phyloP scores from a whole-genome alignment of 1,140 invertebrate genomes.

The Pseudomyrmex dendroicus region DNA sequence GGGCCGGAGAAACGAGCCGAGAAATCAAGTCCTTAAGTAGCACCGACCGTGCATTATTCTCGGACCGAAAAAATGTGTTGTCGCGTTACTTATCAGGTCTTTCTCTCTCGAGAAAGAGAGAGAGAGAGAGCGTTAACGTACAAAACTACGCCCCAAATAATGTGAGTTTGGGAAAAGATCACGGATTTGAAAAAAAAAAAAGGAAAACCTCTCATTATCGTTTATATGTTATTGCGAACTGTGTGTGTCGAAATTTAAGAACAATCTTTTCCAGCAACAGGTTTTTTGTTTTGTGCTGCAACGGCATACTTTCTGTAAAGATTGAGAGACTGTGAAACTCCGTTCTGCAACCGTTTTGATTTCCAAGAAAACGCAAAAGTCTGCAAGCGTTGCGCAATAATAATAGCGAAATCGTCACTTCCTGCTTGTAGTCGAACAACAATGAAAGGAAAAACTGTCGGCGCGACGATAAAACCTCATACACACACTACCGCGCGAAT shows the following conservation, averaged over 20 bases:
- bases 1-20: constrained; percentile 17
- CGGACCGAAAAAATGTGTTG: neutral
- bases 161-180: too few species aligned
- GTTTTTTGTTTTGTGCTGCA: too few species aligned
- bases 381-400: constrained; percentile 10
- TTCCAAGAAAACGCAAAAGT: neutral
- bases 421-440: constrained; percentile 6
- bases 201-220: too few species aligned
- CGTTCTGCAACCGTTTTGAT: neutral
- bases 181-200: too few species aligned
- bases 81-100: neutral
- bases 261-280: too few species aligned
- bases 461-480: constrained; percentile 9
- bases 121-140: too few species aligned
- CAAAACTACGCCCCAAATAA: too few species aligned
- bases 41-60: neutral
- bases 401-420: constrained; percentile 25
- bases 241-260: too few species aligned
- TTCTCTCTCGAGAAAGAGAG: too few species aligned
- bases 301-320: too few species aligned
- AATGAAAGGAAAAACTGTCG: constrained; percentile 35
- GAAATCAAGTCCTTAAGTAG: constrained; percentile 40
- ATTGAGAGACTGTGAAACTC: neutral
- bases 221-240: too few species aligned
- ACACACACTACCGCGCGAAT: neutral